Base-by-base conservation (phyloP, 2,888 invertebrate genomes). In the Stenotaenia linearis region DNA sequence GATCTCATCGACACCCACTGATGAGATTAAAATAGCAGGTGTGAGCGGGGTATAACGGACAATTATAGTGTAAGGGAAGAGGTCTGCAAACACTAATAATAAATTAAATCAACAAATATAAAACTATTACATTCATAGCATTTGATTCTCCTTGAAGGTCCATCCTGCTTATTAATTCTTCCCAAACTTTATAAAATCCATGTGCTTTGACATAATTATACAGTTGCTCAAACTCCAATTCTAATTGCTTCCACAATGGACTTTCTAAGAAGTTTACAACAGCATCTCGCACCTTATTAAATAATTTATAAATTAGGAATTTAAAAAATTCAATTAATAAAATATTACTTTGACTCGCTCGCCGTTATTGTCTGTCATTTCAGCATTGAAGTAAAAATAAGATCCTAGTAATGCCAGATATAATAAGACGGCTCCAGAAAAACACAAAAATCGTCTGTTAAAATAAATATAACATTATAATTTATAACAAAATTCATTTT, bases 141-240 rank as follows among this genome's bases (percentile, higher is more conserved):
- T n/a, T n/a, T n/a, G n/a, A n/a, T n/a, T n/a, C n/a, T n/a, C 97
- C 97, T 83, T 93, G 91, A 0, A 95, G 94, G 87, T 98, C 97
- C 5, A 95, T 90, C 12, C 94, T 88, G 81, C 94, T 93, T 7
- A 95, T 90, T 25, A 97, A 89, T 85, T 95, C 93, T 83, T 92
- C 91, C 93, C 94, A 96, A 0, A 95, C 91, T 84, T 93, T 93
- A 84, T 90, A 90, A 92, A 93, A 97, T 80, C 97, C 97, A 84
- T 97, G 92, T 83, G 92, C 91, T 84, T 92, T 91, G 0, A 92
- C 93, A 84, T 92, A 93, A 77, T 89, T 89, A 87, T 93, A 95
- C 0, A 93, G 90, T 80, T 93, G 92, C 18, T 89, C 86, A 0
- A 96, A 85, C 3, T 87, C 85, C 30, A 86, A 84, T 50, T 86